These are phyloP conservation scores for Cremastinae sp. DNA, from an alignment of 2,888 invertebrate genomes.

Conservation along the genomic window DNA sequence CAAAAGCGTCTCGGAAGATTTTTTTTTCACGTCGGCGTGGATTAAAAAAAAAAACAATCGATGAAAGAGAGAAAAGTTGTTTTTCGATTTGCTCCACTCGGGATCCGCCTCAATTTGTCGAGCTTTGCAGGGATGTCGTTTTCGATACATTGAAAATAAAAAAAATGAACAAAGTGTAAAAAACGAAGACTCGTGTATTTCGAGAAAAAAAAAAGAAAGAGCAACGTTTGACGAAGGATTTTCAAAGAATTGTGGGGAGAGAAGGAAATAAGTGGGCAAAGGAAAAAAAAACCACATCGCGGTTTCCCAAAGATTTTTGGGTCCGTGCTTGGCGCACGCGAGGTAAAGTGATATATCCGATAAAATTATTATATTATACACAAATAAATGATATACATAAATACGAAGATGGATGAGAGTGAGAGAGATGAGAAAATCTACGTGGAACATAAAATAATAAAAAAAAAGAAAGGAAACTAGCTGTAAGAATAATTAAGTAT, in stretches of 20 bases:
- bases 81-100: conserved; percentile 1
- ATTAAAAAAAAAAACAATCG: not conserved
- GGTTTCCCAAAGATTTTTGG: conserved; percentile 73
- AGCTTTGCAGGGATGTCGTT: conserved; percentile 52
- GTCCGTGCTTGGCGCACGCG: conserved; percentile 63
- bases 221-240: too few relatives aligned
- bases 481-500: conserved; percentile 60
- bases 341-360: conserved; percentile 57
- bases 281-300: conserved; percentile 36
- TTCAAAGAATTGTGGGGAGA: too few relatives aligned
- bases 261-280: not conserved
- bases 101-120: conserved; percentile 39
- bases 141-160: conserved; percentile 34
- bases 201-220: not conserved
- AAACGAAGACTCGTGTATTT: conserved; percentile 4
- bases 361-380: conserved; percentile 57
- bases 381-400: conserved; percentile 47
- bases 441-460: conserved; percentile 41
- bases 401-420: conserved; percentile 41
- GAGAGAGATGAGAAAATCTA: conserved; percentile 26
- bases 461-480: conserved; percentile 43
- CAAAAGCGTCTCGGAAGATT: not conserved
- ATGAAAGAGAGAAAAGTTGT: too few relatives aligned
- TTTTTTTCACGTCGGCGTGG: not conserved
- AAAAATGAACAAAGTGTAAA: conserved; percentile 9